Evolutionary conservation across 2,888 invertebrate genomes (phyloP).

Genomic region (Drosophila subquinaria): DNA sequence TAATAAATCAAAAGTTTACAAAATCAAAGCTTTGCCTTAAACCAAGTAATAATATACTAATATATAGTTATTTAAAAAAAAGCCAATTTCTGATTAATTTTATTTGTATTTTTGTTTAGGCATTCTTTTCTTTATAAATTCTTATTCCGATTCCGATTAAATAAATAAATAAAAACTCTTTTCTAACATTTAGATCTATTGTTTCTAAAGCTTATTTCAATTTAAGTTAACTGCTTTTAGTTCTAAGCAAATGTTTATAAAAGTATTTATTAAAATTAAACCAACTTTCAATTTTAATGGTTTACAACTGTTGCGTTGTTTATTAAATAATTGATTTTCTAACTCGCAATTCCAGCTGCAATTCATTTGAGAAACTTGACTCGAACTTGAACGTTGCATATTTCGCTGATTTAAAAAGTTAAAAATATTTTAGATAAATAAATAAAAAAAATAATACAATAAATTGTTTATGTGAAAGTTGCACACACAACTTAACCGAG

Average conservation of each 20-base stretch:
- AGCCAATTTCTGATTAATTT: too few relatives aligned
- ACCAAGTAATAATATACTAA: too few relatives aligned
- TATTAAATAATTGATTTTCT: background rate
- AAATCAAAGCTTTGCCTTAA: too few relatives aligned
- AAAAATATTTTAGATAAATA: constrained; percentile 1
- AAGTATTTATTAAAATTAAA: background rate
- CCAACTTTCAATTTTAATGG: background rate
- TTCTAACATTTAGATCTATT: too few relatives aligned
- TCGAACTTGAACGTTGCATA: constrained; percentile 4
- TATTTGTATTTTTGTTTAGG: too few relatives aligned
- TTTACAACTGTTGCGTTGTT: background rate
- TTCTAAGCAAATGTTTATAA: background rate
- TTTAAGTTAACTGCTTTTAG: background rate
- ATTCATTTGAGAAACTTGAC: constrained; percentile 19
- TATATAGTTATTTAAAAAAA: too few relatives aligned
- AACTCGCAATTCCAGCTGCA: background rate
- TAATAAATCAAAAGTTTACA: too few relatives aligned
- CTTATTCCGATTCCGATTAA: too few relatives aligned
- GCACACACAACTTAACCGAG: background rate
- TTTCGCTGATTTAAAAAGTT: background rate
- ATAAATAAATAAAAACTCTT: too few relatives aligned
- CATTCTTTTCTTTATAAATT: too few relatives aligned
- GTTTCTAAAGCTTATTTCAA: too few relatives aligned
- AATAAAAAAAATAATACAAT: constrained; percentile 22
- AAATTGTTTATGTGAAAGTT: constrained; percentile 7